Base-by-base conservation (phyloP, 2,888 invertebrate species). In the Euphydryas editha region DNA sequence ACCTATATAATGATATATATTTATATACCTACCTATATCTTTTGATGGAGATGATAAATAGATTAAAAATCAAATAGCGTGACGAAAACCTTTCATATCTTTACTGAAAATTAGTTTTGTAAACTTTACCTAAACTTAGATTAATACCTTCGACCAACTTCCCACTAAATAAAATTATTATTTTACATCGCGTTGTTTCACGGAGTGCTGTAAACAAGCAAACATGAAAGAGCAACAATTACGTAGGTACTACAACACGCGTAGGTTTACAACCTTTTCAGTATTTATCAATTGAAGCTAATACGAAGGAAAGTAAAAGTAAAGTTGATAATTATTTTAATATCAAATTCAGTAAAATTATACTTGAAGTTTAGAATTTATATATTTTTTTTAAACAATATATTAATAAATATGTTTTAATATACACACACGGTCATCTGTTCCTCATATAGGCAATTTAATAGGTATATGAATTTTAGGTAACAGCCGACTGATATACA, bases 171-270 rank as follows among this genome's bases (percentile, higher is more conserved):
- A 59, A 68, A 68, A 56, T 70, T 65, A 65, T 56, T 63, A 36
- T 67, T 54, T 66, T 65, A 62, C 62, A 68, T 70, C 54, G 20
- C 37, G 47, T 15, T 56, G 55, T 54, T 24, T 44, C 37, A 58
- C 62, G 59, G 44, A 60, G 64, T 62, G 66, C 42, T 42, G 62
- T 51, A 70, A 70, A 70, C 70, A 70, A 68, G 56, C 61, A 67
- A 62, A 67, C 65, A 65, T 61, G 47, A 57, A n/a, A 24, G 49
- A 30, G 7, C 30, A 51, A 20, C 46, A 6, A 17, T 11, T n/a
- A n/a, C n/a, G n/a, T n/a, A n/a, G n/a, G n/a, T n/a, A n/a, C n/a
- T n/a, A n/a, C n/a, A n/a, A n/a, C n/a, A n/a, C n/a, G 17, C 66
- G 51, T 59, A 18, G 56, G 11, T 56, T 11, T 1, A 6, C 36